Conservation (phyloP, 2,888 invertebrate species). For the Choristoneura rosaceana region DNA sequence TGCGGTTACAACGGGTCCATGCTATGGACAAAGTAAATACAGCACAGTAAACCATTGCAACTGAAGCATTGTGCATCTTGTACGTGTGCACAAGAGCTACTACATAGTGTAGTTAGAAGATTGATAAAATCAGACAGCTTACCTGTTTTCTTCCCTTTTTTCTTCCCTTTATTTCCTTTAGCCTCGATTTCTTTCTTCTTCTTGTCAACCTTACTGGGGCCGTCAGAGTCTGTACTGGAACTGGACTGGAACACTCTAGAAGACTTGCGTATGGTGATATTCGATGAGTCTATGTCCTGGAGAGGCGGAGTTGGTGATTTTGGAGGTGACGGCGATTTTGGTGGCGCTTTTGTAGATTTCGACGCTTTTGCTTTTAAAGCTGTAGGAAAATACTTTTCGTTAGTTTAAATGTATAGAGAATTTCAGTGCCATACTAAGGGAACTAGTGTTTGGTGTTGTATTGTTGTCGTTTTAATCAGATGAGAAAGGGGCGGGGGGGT, state of each 20-base stretch:
- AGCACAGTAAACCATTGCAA: too few relatives aligned
- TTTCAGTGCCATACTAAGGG: too few relatives aligned
- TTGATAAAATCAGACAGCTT: slow-evolving; percentile 10
- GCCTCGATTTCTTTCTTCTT: slow-evolving; percentile 20
- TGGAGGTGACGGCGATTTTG: slow-evolving; percentile 32
- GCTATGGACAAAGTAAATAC: too few relatives aligned
- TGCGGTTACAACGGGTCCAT: too few relatives aligned
- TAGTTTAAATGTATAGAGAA: too few relatives aligned
- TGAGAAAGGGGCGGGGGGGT: too few relatives aligned
- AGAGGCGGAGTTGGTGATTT: slow-evolving; percentile 45
- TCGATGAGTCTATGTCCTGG: slow-evolving; percentile 64
- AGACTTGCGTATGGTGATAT: slow-evolving; percentile 66
- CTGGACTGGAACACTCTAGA: slow-evolving; percentile 55
- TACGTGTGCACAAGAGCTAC: too few relatives aligned
- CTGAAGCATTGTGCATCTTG: too few relatives aligned
- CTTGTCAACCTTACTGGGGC: slow-evolving; percentile 40
- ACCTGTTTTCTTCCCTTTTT: slow-evolving; percentile 46
- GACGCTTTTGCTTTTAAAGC: slow-evolving; percentile 39
- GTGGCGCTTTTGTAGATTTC: slow-evolving; percentile 44
- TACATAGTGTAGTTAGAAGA: too few relatives aligned
- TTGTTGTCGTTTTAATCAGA: too few relatives aligned
- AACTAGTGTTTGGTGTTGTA: too few relatives aligned
- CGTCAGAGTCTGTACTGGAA: slow-evolving; percentile 60
- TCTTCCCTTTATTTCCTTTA: slow-evolving; percentile 47
- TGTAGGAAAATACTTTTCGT: background rate